These are phyloP conservation scores for Apeltes quadracus DNA, from an alignment of 2,113 vertebrate species.

Conservation along the genomic window DNA sequence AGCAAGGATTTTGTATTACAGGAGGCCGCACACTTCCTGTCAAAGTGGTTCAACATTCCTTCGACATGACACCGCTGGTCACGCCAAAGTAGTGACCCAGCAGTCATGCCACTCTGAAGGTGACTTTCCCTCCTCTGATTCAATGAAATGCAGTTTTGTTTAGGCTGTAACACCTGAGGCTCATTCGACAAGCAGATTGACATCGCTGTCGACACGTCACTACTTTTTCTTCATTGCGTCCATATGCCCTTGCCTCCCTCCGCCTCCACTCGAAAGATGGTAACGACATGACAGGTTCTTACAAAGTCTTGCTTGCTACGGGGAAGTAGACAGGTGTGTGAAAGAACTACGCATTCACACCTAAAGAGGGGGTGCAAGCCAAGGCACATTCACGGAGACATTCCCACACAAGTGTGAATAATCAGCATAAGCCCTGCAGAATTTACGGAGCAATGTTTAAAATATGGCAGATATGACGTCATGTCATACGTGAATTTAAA, in stretches of 20 bases:
- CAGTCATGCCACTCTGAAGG: not conserved
- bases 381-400: constrained; percentile 58
- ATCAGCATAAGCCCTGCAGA: constrained; percentile 9
- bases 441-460: constrained; percentile 9
- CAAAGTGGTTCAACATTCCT: constrained; percentile 38
- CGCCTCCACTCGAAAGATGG: constrained; percentile 4
- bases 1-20: constrained; percentile 21
- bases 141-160: not conserved
- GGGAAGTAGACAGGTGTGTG: constrained; percentile 49
- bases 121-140: not conserved
- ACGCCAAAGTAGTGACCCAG: constrained; percentile 13
- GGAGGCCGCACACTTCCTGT: constrained; percentile 1
- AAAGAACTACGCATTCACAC: constrained; percentile 49
- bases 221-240: not conserved
- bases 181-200: not conserved
- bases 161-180: not conserved
- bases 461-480: constrained; percentile 35
- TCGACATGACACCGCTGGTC: constrained; percentile 2
- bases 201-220: not conserved
- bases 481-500: not conserved
- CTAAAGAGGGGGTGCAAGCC: constrained; percentile 25
- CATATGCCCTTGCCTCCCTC: not conserved
- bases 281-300: constrained; percentile 21
- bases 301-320: constrained; percentile 28
- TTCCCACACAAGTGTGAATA: constrained; percentile 66